phyloP scores from a whole-genome alignment of 2,113 vertebrate genomes.

The Pelobates fuscus region DNA sequence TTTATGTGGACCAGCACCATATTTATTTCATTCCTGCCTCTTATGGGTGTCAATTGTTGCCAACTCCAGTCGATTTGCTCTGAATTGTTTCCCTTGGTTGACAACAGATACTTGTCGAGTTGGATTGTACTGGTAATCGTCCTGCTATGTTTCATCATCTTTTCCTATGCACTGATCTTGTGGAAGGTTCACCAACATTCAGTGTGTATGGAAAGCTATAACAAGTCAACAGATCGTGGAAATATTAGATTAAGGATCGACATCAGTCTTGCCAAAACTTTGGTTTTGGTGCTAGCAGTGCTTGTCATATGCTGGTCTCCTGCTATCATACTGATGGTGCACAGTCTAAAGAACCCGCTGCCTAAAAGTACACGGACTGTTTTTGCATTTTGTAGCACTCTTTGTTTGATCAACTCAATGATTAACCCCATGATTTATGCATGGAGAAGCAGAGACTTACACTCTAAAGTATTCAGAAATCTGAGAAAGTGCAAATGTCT shows the following conservation, averaged over 20 bases:
- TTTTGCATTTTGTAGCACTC: conserved; percentile 88
- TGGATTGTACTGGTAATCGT: conserved; percentile 75
- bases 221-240: conserved; percentile 53
- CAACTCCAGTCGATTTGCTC: conserved; percentile 70
- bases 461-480: conserved; percentile 55
- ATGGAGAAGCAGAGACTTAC: conserved; percentile 79
- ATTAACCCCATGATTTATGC: conserved; percentile 89
- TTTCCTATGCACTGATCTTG: conserved; percentile 77
- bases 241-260: conserved; percentile 82
- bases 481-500: conserved; percentile 51
- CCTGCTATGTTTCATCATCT: conserved; percentile 77
- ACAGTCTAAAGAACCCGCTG: conserved; percentile 68
- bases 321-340: conserved; percentile 75
- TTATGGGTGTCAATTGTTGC: conserved; percentile 90
- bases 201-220: conserved; percentile 70
- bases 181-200: conserved; percentile 83
- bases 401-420: conserved; percentile 87
- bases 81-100: conserved; percentile 81
- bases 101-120: conserved; percentile 68
- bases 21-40: conserved; percentile 77
- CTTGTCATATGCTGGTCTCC: conserved; percentile 85
- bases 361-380: conserved; percentile 64
- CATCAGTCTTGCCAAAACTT: conserved; percentile 82
- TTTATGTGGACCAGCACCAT: conserved; percentile 73
- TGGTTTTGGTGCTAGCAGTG: conserved; percentile 80